Evolutionary conservation across 35 echinoderm and acorn worm species (phyloP), one percentile per base, ranked within the genome.

Genomic region (Eucidaris tribuloides): DNA sequence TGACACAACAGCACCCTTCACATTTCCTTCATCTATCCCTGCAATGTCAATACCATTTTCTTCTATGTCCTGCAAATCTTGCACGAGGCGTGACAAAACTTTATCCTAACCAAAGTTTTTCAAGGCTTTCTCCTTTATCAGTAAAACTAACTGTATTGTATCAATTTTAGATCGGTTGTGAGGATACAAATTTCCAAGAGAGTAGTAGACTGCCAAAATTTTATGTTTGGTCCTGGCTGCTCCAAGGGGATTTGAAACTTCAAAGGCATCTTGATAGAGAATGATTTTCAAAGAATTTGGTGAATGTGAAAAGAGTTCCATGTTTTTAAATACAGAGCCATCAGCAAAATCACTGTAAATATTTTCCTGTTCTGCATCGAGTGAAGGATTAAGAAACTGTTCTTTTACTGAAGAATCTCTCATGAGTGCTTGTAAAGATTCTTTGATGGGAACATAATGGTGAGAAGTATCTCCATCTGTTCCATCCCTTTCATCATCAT

Each of bases 231-330:
- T 85, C 41, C 76, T 92, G 19, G 40, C 56, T 3, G 81, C 84
- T 35, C 81, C 88, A 9, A 92, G 37, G 17, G 89, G 89, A 72
- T 92, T 92, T 13, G 44, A 63, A 2, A 85, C 46, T 34, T 86
- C 89, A 58, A 92, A 86, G 34, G 60, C 34, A 72, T 92, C 86
- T 46, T 88, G 78, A 81, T 87, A 89, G 3, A 81, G 78, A 18
- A 89, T 80, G 11, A 89, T 11, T 49, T 64, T 63, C 2, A 88
- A 35, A 24, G 86, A 79, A 64, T 62, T 9, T 52, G 59, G 78
- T 32, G 49, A 4, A 4, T 38, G 22, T 64, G 25, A 4, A 34
- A 65, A 82, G 23, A 82, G 27, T 30, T 60, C 30, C 39, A 62
- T 64, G 20, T 82, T 60, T 82, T 65, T 22, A 42, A 33, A 82